Evolutionary conservation across 1,140 invertebrate species (phyloP).

Genomic region (Palaemon carinicauda): DNA sequence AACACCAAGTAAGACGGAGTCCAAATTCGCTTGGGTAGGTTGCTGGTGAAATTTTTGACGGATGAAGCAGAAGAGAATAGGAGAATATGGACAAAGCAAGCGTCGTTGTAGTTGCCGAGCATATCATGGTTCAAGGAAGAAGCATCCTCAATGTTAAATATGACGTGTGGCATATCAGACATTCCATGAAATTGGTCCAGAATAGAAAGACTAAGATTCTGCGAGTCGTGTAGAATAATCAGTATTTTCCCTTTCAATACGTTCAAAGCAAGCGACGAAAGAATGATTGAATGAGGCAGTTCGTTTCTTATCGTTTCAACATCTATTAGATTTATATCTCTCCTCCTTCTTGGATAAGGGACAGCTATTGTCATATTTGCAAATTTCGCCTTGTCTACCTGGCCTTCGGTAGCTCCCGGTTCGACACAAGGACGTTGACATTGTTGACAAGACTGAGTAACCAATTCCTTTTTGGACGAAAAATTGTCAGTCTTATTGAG

Average conservation of each 20-base stretch:
- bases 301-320: too few species aligned
- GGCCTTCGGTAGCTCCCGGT: too few species aligned
- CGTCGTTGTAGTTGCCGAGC: constrained; percentile 5
- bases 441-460: too few species aligned
- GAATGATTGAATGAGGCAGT: background rate
- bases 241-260: background rate
- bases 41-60: background rate
- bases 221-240: background rate
- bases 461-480: too few species aligned
- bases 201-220: background rate
- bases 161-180: background rate
- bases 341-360: too few species aligned
- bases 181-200: background rate
- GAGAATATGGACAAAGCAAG: background rate
- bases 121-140: background rate
- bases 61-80: background rate
- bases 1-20: background rate
- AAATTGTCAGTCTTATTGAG: too few species aligned
- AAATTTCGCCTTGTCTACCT: too few species aligned
- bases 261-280: background rate
- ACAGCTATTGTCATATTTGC: too few species aligned
- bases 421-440: too few species aligned
- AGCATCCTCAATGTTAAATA: background rate
- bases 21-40: background rate
- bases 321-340: too few species aligned